Conservation (phyloP, 2,888 invertebrate species). For the Suillia variegata region DNA sequence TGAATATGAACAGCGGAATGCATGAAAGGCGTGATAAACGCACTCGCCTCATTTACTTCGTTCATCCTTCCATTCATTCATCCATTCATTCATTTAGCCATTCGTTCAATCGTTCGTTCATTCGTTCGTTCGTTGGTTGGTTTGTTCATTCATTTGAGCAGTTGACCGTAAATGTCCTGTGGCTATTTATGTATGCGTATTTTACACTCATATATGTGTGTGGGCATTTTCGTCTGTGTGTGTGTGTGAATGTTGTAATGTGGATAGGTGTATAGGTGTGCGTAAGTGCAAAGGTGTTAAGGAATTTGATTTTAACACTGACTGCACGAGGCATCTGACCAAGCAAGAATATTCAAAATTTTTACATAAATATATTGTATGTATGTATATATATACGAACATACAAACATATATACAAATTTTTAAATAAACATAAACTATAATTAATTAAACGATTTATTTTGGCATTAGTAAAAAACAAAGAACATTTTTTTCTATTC, state of each 20-base stretch:
- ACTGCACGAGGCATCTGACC: constrained; percentile 25
- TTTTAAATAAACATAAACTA: too few species aligned
- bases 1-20: constrained; percentile 32
- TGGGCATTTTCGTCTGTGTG: not conserved
- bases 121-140: constrained; percentile 1
- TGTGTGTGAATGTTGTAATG: constrained; percentile 48
- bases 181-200: constrained; percentile 28
- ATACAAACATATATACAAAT: too few species aligned
- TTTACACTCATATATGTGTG: constrained; percentile 13
- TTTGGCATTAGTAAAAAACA: too few species aligned
- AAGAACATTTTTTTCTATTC: too few species aligned
- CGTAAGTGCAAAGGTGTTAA: constrained; percentile 36
- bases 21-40: constrained; percentile 38
- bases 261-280: constrained; percentile 49
- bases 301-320: constrained; percentile 59
- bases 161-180: constrained; percentile 23
- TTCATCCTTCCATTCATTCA: constrained; percentile 3
- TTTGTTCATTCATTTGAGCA: constrained; percentile 4
- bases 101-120: constrained; percentile 2
- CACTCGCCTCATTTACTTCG: constrained; percentile 37
- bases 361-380: too few species aligned
- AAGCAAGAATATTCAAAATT: too few species aligned
- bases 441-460: too few species aligned
- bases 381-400: too few species aligned
- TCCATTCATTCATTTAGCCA: not conserved